Percentiles rank a stretch among this genome's conserved stretches.
These are phyloP conservation scores for Micropterix aruncella DNA, from an alignment of 2,888 invertebrate genomes.

Conservation along the genomic window DNA sequence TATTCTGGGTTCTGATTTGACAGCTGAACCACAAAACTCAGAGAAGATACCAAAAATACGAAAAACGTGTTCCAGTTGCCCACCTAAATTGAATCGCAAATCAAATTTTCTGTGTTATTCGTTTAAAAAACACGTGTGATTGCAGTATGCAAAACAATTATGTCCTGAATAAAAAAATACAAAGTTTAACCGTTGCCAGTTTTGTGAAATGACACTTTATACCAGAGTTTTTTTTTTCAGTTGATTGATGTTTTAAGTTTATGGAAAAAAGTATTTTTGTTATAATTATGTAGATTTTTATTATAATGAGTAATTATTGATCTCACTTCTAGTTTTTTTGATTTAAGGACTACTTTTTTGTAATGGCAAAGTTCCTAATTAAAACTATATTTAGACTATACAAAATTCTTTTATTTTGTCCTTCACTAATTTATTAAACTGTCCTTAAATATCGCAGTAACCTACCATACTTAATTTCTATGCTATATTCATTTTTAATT, in stretches of 20 bases:
- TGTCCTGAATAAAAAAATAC: neutral
- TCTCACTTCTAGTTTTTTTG: too few relatives aligned
- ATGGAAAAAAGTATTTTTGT: neutral
- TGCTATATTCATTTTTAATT: too few relatives aligned
- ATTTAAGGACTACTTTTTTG: neutral
- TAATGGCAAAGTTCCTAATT: too few relatives aligned
- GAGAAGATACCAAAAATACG: neutral
- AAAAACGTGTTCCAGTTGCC: neutral
- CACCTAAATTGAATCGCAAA: neutral
- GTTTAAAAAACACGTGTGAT: neutral
- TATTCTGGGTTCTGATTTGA: neutral
- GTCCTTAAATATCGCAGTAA: neutral
- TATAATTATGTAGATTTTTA: neutral
- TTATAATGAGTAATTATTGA: neutral
- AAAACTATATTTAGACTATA: too few relatives aligned
- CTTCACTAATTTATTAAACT: too few relatives aligned
- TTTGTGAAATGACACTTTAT: neutral
- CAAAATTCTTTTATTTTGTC: too few relatives aligned
- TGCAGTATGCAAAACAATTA: neutral
- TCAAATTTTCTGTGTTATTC: neutral
- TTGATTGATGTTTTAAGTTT: neutral
- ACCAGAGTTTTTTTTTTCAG: neutral
- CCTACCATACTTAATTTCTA: neutral
- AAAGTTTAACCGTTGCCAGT: neutral
- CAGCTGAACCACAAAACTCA: neutral